phyloP scores from a whole-genome alignment of 35 echinoderm and acorn worm species.

The Patiria miniata region DNA sequence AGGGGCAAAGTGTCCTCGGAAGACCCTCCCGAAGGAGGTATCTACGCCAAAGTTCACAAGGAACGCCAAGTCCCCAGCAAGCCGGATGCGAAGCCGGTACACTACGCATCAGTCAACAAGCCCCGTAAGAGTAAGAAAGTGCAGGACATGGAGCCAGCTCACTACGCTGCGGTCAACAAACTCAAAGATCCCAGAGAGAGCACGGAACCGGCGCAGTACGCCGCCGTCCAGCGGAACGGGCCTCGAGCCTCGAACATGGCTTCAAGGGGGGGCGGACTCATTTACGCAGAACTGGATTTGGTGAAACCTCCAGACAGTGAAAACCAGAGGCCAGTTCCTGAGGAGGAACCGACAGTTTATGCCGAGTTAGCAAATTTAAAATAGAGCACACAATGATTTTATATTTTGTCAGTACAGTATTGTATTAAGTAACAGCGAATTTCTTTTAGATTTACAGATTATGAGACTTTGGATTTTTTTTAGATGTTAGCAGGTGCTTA shows the following conservation, averaged over 20 bases:
- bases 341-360: constrained; percentile 9
- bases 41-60: no score
- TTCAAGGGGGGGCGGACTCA: neutral
- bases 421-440: no score
- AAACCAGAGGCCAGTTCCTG: neutral
- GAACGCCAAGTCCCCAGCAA: neutral
- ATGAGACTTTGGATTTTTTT: no score
- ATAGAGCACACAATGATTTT: no score
- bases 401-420: no score
- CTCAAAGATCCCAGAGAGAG: neutral
- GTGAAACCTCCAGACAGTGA: neutral
- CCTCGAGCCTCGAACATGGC: no score
- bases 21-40: no score
- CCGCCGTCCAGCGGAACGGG: neutral
- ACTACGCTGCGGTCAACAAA: neutral
- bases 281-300: constrained; percentile 8
- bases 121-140: neutral
- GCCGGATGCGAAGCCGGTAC: neutral
- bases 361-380: neutral
- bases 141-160: neutral
- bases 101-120: neutral
- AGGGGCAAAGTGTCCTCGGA: no score
- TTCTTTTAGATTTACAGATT: no score
- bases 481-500: no score
- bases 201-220: neutral